Conservation (phyloP, 2,113 vertebrate genomes). For the Indri indri region DNA sequence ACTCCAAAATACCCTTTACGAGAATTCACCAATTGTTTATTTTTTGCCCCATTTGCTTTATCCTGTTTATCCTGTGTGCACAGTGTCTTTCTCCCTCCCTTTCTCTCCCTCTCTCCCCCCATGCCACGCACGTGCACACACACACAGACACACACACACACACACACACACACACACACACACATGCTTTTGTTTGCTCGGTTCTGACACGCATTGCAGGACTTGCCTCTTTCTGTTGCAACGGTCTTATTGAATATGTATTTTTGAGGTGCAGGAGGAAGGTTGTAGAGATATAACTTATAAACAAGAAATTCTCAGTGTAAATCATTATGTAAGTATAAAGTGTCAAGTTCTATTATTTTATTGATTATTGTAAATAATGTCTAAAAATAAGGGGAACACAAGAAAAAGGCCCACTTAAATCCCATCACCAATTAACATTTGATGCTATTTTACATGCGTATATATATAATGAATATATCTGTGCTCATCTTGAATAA, state of each 20-base stretch:
- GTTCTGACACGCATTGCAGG: neutral
- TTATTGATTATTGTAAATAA: neutral
- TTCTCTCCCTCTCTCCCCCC: too few relatives aligned
- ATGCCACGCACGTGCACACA: accelerated
- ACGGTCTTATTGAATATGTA: neutral
- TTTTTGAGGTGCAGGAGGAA: neutral
- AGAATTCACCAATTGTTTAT: neutral
- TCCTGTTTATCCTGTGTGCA: too few relatives aligned
- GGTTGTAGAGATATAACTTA: neutral
- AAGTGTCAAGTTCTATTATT: neutral
- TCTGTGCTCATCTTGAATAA: accelerated
- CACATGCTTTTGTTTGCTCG: accelerated
- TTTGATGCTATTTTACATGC: accelerated
- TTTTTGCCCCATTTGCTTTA: neutral
- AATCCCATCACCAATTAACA: neutral
- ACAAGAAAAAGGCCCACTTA: neutral
- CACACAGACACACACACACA: too few relatives aligned
- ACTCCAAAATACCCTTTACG: neutral
- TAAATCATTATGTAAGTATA: neutral
- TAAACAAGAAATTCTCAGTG: neutral
- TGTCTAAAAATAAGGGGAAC: neutral
- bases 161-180: too few relatives aligned
- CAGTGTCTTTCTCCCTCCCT: too few relatives aligned
- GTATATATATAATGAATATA: too few relatives aligned
- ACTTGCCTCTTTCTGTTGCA: neutral